A percentile compares a stretch with the other conserved stretches of the same genome.
phyloP scores from a whole-genome alignment of 2,113 vertebrate species.

The Melanerpes formicivorus region DNA sequence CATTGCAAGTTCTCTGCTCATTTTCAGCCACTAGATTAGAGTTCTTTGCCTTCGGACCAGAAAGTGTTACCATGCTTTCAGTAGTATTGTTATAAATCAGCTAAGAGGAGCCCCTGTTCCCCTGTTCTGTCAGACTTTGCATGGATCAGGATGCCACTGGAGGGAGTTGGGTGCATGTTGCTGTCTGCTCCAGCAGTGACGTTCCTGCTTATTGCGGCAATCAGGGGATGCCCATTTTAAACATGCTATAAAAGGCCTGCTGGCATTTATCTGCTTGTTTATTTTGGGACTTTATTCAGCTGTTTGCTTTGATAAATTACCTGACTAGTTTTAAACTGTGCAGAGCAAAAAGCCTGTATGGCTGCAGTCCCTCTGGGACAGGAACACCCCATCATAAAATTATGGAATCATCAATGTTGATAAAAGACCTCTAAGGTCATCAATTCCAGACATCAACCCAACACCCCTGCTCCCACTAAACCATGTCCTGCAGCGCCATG shows the following conservation, averaged over 20 bases:
- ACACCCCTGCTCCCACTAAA: no score
- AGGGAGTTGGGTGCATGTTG: background rate
- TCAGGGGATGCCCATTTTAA: background rate
- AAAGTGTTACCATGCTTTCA: rapidly evolving
- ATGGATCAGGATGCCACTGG: background rate
- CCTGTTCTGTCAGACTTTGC: background rate
- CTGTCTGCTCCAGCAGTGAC: background rate
- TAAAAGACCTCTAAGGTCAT: no score
- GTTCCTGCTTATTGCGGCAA: background rate
- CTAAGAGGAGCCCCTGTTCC: background rate
- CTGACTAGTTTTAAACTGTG: background rate
- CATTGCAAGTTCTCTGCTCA: background rate
- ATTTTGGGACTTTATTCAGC: background rate
- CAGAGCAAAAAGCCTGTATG: background rate
- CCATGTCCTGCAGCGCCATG: no score
- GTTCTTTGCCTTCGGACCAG: background rate
- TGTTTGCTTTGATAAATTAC: background rate
- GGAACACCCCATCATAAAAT: no score
- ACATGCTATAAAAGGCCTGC: background rate
- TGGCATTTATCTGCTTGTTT: background rate
- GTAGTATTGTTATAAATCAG: background rate
- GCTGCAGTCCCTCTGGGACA: background rate
- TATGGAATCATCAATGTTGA: no score
- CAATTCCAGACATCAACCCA: no score
- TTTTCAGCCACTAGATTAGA: background rate